phyloP scores from a whole-genome alignment of 2,113 vertebrate genomes.

The Lasiurus borealis region DNA sequence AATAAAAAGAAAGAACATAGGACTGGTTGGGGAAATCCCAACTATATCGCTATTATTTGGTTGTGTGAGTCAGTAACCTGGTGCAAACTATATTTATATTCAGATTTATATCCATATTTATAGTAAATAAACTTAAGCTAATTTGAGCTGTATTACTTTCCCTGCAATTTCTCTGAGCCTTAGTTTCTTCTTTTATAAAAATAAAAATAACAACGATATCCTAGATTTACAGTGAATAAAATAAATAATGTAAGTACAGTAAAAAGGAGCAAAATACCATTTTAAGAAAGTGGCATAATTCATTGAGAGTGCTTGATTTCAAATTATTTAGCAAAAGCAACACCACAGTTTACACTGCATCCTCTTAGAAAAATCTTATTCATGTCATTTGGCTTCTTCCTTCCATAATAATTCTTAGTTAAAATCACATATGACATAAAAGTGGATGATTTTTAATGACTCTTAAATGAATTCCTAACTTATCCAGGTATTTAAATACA shows the following conservation, averaged over 20 bases:
- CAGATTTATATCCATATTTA: not conserved
- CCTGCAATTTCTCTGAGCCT: not conserved
- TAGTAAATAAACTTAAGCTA: not conserved
- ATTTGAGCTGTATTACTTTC: constrained; percentile 12
- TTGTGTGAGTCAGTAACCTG: not conserved
- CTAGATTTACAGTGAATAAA: not conserved
- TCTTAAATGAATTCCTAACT: not conserved
- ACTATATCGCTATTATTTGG: not conserved
- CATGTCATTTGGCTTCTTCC: not conserved
- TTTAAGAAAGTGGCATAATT: constrained; percentile 11
- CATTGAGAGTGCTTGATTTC: not conserved
- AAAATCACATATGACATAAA: not conserved
- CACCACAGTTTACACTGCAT: not conserved
- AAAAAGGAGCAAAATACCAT: not conserved
- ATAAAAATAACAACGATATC: not conserved
- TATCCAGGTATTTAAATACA: not conserved
- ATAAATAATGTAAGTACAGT: not conserved
- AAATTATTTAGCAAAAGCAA: not conserved
- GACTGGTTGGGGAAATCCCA: not conserved
- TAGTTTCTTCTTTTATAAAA: constrained; percentile 40
- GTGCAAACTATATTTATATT: not conserved
- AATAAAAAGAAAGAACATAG: not conserved
- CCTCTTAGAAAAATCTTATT: not conserved
- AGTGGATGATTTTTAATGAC: not conserved
- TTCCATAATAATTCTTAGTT: not conserved